Conservation (phyloP, 2,797 vertebrate genomes). For the Stomatorhinus walkeri region DNA sequence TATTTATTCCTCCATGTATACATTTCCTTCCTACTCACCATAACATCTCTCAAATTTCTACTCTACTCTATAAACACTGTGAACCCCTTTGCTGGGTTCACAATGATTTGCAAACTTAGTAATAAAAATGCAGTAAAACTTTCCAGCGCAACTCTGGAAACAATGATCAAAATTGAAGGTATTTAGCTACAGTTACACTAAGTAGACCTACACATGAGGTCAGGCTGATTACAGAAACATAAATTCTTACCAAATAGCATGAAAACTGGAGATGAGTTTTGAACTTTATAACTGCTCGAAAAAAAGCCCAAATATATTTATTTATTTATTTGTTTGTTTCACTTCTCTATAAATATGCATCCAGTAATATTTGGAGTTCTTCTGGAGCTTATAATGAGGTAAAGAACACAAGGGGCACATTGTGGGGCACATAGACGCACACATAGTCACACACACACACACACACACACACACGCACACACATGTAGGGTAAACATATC, state of each 20-base stretch:
- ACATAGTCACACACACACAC: neutral
- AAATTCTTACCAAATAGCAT: neutral
- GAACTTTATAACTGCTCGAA: neutral
- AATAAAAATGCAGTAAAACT: neutral
- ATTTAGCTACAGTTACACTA: neutral
- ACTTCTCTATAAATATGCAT: neutral
- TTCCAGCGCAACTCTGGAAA: neutral
- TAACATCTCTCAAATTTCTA: slow-evolving; percentile 1
- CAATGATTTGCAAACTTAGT: neutral
- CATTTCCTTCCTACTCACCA: neutral
- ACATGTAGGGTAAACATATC: too few relatives aligned
- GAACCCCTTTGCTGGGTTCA: neutral
- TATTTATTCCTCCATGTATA: neutral
- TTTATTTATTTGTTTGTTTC: neutral
- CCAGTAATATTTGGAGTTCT: neutral
- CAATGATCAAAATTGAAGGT: neutral
- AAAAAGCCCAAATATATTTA: neutral
- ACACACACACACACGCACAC: neutral
- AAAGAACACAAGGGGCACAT: neutral
- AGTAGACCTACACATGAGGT: neutral
- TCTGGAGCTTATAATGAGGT: neutral
- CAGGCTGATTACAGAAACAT: neutral
- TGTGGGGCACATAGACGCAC: neutral
- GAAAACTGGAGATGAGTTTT: neutral
- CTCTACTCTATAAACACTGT: neutral